phyloP scores from a whole-genome alignment of 2,113 vertebrate species.

The Eurypyga helias region DNA sequence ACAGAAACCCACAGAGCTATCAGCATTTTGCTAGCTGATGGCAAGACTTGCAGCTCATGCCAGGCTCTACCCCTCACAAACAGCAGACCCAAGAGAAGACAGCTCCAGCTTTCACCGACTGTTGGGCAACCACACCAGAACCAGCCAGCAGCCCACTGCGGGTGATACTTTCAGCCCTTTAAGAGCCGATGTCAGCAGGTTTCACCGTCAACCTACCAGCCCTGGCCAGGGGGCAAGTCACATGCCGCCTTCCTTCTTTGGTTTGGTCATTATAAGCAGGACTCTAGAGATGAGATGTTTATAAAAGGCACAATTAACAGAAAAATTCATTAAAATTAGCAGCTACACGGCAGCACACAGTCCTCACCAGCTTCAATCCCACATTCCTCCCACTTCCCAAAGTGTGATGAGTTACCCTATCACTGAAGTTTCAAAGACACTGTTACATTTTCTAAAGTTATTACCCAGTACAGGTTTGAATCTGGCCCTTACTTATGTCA shows the following conservation, averaged over 20 bases:
- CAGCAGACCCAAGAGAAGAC: neutral
- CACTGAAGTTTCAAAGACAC: neutral
- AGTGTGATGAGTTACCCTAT: neutral
- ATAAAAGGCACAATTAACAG: neutral
- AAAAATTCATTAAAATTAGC: neutral
- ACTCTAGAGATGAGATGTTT: neutral
- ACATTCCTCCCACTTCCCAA: neutral
- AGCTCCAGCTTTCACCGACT: neutral
- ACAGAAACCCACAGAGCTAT: neutral
- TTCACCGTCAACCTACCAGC: neutral
- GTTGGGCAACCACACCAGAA: neutral
- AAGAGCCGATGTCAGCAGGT: accelerated
- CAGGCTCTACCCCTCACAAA: neutral
- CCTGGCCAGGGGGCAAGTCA: neutral
- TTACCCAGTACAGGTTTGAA: neutral
- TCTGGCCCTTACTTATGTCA: neutral
- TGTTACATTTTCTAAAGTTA: neutral
- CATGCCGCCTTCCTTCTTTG: neutral
- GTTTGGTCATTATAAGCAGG: neutral
- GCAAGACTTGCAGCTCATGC: neutral
- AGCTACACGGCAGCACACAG: neutral
- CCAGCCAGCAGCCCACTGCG: accelerated
- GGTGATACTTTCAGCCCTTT: accelerated
- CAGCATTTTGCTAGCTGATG: neutral
- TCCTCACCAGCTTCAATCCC: neutral